A percentile compares a stretch with the other conserved stretches of the same genome.
phyloP scores from a whole-genome alignment of 2,113 vertebrate species.

The Leptosomus discolor region DNA sequence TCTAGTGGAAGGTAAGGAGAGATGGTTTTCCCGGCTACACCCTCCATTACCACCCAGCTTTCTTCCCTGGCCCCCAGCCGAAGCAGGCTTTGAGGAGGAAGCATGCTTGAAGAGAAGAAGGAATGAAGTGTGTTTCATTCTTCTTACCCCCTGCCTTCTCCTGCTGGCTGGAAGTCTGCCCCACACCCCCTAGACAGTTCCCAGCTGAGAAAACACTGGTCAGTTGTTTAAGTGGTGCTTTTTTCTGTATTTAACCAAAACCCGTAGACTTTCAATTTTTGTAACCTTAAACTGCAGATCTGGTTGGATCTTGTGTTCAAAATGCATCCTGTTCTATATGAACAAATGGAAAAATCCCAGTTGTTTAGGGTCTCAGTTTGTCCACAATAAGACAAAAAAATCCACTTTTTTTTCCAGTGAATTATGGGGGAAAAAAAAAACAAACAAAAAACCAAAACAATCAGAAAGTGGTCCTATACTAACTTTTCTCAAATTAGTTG shows the following conservation, averaged over 20 bases:
- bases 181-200: neutral
- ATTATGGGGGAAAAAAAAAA: neutral
- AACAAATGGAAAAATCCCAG: neutral
- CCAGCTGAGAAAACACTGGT: neutral
- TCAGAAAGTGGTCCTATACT: neutral
- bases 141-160: neutral
- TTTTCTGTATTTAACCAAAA: neutral
- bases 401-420: neutral
- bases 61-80: rapidly evolving
- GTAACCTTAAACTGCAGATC: neutral
- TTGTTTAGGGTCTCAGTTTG: neutral
- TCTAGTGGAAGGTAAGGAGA: neutral
- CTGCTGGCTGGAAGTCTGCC: neutral
- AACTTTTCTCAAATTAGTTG: neutral
- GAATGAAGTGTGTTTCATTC: neutral
- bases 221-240: neutral
- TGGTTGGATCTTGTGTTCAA: neutral
- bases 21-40: neutral
- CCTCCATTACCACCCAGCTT: rapidly evolving
- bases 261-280: neutral
- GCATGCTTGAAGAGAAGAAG: neutral
- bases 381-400: neutral
- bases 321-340: neutral
- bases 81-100: neutral
- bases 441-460: too few species aligned